These are phyloP conservation scores for Chiropotes sagulatus DNA, from an alignment of 2,797 vertebrate genomes.

Conservation along the genomic window DNA sequence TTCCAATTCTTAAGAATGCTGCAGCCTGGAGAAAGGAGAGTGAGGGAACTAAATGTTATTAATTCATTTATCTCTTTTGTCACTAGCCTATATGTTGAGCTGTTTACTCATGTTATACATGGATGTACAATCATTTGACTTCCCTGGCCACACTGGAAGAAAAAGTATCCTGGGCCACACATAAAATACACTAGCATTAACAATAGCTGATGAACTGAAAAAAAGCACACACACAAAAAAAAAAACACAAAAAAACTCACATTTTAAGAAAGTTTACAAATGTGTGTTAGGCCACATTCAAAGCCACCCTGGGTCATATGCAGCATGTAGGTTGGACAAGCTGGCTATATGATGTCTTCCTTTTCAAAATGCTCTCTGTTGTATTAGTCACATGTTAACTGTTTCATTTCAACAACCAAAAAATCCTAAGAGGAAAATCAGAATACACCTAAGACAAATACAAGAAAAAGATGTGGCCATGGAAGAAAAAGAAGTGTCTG, in stretches of 20 bases:
- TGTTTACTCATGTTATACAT: not conserved
- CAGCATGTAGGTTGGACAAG: not conserved
- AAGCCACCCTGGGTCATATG: too few species aligned
- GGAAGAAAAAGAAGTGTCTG: not conserved
- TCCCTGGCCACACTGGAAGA: not conserved
- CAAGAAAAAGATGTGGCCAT: not conserved
- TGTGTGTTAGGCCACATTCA: not conserved
- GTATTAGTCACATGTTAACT: not conserved
- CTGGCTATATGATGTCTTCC: not conserved
- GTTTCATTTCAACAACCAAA: not conserved
- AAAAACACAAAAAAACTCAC: not conserved
- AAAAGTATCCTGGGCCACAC: not conserved
- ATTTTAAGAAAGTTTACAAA: not conserved
- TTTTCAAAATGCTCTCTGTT: not conserved
- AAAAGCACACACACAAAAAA: too few species aligned
- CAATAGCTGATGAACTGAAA: not conserved
- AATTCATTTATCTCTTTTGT: not conserved
- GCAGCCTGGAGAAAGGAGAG: not conserved
- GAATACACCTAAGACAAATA: not conserved
- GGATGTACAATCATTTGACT: not conserved
- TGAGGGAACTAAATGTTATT: not conserved
- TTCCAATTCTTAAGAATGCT: not conserved
- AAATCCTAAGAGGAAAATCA: not conserved
- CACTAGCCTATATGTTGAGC: not conserved
- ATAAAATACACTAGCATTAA: not conserved